phyloP scores from a whole-genome alignment of 2,888 invertebrate species.

The Copidosoma aretas region DNA sequence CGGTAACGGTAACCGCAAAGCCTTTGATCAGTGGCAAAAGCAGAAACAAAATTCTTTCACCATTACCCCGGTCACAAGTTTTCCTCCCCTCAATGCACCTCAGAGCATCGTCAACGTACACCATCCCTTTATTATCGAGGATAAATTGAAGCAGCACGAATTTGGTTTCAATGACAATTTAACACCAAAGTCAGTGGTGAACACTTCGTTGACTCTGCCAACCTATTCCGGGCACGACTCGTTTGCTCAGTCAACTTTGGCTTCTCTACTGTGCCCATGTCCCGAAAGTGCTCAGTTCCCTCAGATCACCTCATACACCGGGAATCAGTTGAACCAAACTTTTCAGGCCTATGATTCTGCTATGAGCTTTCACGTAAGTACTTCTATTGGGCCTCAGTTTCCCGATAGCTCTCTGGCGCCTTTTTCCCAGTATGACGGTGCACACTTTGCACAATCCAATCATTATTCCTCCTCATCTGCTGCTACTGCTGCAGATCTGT shows the following conservation, averaged over 20 bases:
- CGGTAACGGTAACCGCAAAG: constrained; percentile 33
- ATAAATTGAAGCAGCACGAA: constrained; percentile 46
- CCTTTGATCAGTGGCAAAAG: constrained; percentile 42
- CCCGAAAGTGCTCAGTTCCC: constrained; percentile 52
- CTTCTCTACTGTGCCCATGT: constrained; percentile 50
- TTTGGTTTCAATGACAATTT: constrained; percentile 20
- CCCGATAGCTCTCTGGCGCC: constrained; percentile 53
- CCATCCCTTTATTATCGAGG: constrained; percentile 52
- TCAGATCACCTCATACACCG: constrained; percentile 50
- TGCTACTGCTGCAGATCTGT: constrained; percentile 48
- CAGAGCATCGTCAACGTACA: constrained; percentile 55
- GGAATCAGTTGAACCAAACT: constrained; percentile 51
- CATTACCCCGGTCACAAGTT: constrained; percentile 51
- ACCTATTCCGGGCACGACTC: constrained; percentile 52
- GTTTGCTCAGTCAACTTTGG: constrained; percentile 50
- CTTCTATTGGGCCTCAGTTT: constrained; percentile 52
- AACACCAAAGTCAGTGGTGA: constrained; percentile 48
- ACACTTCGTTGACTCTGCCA: constrained; percentile 49
- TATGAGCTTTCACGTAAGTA: constrained; percentile 48
- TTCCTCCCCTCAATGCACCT: constrained; percentile 52
- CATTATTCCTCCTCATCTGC: no score
- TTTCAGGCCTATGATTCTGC: constrained; percentile 54
- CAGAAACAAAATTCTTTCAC: constrained; percentile 43
- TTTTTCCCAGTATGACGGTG: constrained; percentile 53
- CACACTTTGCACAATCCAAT: constrained; percentile 53